A percentile compares a stretch with the other conserved stretches of the same genome.
phyloP scores from a whole-genome alignment of 1,140 invertebrate genomes.

The Drosophila ercepeae region DNA sequence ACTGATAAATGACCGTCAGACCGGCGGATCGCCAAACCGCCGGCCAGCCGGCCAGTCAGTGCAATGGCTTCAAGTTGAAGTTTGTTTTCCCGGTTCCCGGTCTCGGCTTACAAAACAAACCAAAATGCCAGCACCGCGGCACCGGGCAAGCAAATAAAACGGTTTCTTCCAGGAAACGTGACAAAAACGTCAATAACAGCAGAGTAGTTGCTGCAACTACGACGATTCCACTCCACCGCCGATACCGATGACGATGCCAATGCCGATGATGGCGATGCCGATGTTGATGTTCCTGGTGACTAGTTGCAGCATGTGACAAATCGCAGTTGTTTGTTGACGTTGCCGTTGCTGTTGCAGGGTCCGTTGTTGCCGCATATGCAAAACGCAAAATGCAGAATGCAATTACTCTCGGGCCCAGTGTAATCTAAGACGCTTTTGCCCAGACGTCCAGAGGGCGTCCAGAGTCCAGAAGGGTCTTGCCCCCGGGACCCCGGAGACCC shows the following conservation, averaged over 20 bases:
- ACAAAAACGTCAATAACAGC: slow-evolving; percentile 76
- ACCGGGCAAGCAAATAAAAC: slow-evolving; percentile 72
- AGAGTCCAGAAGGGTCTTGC: background rate
- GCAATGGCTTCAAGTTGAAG: slow-evolving; percentile 56
- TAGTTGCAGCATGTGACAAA: slow-evolving; percentile 65
- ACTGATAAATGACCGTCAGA: slow-evolving; percentile 44
- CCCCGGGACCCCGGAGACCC: background rate
- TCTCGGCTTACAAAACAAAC: slow-evolving; percentile 80
- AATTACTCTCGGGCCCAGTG: slow-evolving; percentile 55
- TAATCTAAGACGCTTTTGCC: slow-evolving; percentile 31
- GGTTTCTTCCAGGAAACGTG: slow-evolving; percentile 81
- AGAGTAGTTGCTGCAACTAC: slow-evolving; percentile 47
- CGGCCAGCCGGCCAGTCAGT: slow-evolving; percentile 50
- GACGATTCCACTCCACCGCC: slow-evolving; percentile 25
- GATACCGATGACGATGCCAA: slow-evolving; percentile 6
- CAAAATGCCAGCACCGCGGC: slow-evolving; percentile 50
- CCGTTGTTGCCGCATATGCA: slow-evolving; percentile 17
- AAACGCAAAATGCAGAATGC: slow-evolving; percentile 49
- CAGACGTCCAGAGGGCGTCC: background rate
- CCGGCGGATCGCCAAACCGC: slow-evolving; percentile 45
- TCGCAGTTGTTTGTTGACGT: slow-evolving; percentile 48
- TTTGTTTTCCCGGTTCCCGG: slow-evolving; percentile 71
- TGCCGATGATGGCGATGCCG: background rate
- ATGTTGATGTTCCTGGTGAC: slow-evolving; percentile 30
- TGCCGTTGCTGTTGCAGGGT: slow-evolving; percentile 21